Conservation (phyloP, 2,888 invertebrate genomes). For the Cephus runcator region DNA sequence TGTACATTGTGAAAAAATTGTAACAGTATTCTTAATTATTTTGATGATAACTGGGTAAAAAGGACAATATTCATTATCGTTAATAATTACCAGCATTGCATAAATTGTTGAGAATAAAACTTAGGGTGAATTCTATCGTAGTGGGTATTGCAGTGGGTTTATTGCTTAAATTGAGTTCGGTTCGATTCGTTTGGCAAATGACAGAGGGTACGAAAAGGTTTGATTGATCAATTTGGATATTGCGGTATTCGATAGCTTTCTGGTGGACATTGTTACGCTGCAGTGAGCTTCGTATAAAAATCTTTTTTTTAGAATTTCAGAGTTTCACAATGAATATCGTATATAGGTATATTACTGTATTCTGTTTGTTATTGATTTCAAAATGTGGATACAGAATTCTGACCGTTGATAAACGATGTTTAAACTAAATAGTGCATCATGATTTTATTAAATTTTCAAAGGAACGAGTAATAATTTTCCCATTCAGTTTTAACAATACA, state of each 20-base stretch:
- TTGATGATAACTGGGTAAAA: neutral
- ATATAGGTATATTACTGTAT: neutral
- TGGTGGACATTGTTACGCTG: neutral
- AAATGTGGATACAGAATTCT: neutral
- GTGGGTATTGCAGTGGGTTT: neutral
- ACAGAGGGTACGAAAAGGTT: neutral
- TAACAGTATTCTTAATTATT: neutral
- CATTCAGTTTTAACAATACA: neutral
- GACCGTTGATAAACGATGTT: neutral
- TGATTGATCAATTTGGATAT: neutral
- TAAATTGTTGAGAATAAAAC: neutral
- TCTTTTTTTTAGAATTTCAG: neutral
- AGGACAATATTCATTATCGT: too few species aligned
- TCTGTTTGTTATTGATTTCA: neutral
- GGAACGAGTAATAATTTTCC: neutral
- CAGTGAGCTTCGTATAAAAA: neutral
- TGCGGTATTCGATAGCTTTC: neutral
- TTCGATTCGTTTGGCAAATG: neutral
- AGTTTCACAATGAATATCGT: neutral
- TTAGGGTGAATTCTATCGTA: neutral
- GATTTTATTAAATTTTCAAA: neutral
- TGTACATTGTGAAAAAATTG: too few species aligned
- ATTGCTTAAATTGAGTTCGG: neutral
- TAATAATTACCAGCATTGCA: neutral
- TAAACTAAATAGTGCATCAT: neutral